Percentiles rank a stretch among this genome's conserved stretches.
Evolutionary conservation across 2,888 invertebrate genomes (phyloP).

Genomic region (Eristalis intricaria): DNA sequence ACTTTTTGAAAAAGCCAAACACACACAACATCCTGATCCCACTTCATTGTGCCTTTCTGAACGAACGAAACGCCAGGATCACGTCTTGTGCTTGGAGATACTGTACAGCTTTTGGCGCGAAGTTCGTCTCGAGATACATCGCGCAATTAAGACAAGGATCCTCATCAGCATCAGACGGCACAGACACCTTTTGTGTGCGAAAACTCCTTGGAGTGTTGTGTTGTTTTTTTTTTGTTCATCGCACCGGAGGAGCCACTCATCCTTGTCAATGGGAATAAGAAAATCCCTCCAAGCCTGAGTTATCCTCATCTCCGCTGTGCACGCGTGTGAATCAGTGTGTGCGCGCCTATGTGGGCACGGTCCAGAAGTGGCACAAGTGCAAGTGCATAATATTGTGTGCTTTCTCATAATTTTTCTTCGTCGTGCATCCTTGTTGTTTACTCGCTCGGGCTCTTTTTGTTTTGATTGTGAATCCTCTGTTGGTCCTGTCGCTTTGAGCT

Average conservation of each 20-base stretch:
- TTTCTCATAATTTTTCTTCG: constrained; percentile 60
- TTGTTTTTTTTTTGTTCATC: constrained; percentile 11
- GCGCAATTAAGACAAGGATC: constrained; percentile 25
- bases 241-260: constrained; percentile 25
- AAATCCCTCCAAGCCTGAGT: constrained; percentile 17
- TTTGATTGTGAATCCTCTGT: constrained; percentile 8
- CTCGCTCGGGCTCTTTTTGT: constrained; percentile 17
- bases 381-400: constrained; percentile 70
- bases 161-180: constrained; percentile 18
- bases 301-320: constrained; percentile 15
- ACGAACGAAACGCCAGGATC: not conserved
- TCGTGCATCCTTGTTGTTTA: constrained; percentile 47
- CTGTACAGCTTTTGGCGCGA: constrained; percentile 56
- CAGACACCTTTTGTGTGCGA: constrained; percentile 52
- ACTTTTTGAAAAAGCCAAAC: not conserved
- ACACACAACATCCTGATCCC: not conserved
- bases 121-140: constrained; percentile 16
- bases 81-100: not conserved
- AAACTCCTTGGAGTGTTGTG: constrained; percentile 11
- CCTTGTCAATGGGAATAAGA: constrained; percentile 46
- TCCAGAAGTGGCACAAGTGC: constrained; percentile 71
- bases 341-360: constrained; percentile 34
- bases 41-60: constrained; percentile 9
- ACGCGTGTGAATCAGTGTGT: not conserved
- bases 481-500: constrained; percentile 56